A percentile compares a stretch with the other conserved stretches of the same genome.
Conservation (phyloP, 2,113 vertebrate genomes). For the Dromaius novaehollandiae region DNA sequence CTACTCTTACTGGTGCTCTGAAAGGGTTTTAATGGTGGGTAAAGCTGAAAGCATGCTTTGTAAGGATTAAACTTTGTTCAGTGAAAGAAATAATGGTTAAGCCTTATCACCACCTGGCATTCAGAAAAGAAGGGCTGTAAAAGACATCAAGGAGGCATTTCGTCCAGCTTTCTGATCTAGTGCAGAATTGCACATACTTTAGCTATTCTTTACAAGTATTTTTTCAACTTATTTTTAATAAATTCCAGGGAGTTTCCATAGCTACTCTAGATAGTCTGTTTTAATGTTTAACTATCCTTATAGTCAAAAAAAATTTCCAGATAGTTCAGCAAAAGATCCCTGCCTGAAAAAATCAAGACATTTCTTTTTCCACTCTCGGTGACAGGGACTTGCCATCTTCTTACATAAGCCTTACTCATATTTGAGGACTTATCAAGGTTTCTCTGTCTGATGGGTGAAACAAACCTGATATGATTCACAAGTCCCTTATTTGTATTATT, state of each 20-base stretch:
- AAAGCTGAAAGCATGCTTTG: no score
- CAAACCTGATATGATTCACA: not conserved
- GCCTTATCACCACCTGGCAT: no score
- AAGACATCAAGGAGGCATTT: not conserved
- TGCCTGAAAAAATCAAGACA: not conserved
- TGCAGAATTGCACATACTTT: not conserved
- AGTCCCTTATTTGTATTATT: not conserved
- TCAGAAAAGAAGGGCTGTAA: not conserved
- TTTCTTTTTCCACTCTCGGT: not conserved
- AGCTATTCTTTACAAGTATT: not conserved
- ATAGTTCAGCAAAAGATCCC: not conserved
- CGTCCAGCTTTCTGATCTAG: rapidly evolving
- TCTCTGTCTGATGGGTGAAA: not conserved
- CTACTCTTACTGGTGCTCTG: not conserved
- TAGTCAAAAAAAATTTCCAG: not conserved
- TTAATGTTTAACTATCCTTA: not conserved
- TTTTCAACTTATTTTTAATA: not conserved
- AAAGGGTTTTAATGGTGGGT: not conserved
- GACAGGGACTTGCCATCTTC: not conserved
- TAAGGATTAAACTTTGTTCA: not conserved
- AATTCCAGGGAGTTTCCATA: not conserved
- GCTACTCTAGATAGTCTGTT: not conserved
- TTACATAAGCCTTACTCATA: not conserved
- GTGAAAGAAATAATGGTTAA: not conserved
- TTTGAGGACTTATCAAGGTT: not conserved